Evolutionary conservation across 92 coral and sea anemone species (phyloP).

Genomic region (Parazoanthus atlanticus): DNA sequence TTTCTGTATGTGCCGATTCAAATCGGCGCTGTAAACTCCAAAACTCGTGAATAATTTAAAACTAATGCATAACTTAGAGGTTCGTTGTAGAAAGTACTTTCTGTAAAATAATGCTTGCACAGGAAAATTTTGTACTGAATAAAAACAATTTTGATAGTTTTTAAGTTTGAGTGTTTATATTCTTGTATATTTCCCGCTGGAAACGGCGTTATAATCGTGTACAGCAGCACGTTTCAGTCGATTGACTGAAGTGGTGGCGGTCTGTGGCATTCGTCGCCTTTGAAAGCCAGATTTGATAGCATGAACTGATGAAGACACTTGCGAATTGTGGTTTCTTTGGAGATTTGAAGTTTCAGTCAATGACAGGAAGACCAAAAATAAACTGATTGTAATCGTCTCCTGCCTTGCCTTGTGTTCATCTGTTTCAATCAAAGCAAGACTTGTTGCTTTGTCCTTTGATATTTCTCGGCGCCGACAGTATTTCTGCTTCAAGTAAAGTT

Average conservation of each 20-base stretch:
- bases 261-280: background rate
- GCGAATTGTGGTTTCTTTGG: background rate
- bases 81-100: slow-evolving; percentile 9
- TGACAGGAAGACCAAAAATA: background rate
- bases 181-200: slow-evolving; percentile 3
- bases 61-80: slow-evolving; percentile 3
- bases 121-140: slow-evolving; percentile 36
- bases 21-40: background rate
- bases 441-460: no score
- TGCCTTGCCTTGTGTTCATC: background rate
- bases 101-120: slow-evolving; percentile 29
- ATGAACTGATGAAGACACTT: background rate
- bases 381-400: background rate
- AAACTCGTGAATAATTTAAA: slow-evolving; percentile 38
- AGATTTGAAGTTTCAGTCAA: background rate
- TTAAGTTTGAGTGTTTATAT: slow-evolving; percentile 5
- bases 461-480: no score
- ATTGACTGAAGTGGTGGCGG: background rate
- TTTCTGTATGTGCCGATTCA: slow-evolving; percentile 23
- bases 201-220: slow-evolving; percentile 21
- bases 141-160: slow-evolving; percentile 43
- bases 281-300: background rate
- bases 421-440: background rate
- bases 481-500: no score
- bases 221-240: background rate